A percentile compares a stretch with the other conserved stretches of the same genome.
phyloP scores from a whole-genome alignment of 2,113 vertebrate genomes.

The Syngnathus typhle region DNA sequence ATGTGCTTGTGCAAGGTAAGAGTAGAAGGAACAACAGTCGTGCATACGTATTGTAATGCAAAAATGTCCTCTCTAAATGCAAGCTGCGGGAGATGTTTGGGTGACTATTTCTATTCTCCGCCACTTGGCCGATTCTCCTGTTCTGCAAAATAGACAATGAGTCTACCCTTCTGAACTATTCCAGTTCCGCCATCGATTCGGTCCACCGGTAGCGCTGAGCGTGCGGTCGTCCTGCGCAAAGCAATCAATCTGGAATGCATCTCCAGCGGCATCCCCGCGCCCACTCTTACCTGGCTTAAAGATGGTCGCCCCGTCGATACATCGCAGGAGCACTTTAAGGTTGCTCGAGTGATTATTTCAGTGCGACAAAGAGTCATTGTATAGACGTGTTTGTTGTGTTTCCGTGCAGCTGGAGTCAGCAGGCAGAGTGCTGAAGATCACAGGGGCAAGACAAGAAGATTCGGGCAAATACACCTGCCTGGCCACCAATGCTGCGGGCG shows the following conservation, averaged over 20 bases:
- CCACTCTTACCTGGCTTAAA: constrained; percentile 91
- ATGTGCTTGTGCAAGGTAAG: constrained; percentile 85
- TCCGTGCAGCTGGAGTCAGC: constrained; percentile 81
- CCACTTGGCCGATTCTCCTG: background rate
- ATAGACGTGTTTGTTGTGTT: constrained; percentile 2
- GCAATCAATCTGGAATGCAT: constrained; percentile 80
- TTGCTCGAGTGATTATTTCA: constrained; percentile 33
- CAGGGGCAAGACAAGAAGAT: constrained; percentile 74
- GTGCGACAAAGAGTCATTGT: background rate
- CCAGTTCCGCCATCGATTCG: constrained; percentile 88
- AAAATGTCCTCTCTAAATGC: constrained; percentile 31
- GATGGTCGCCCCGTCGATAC: constrained; percentile 84
- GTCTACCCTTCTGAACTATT: constrained; percentile 29
- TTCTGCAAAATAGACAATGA: constrained; percentile 1
- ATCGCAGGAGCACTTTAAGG: constrained; percentile 78
- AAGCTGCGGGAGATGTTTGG: constrained; percentile 28
- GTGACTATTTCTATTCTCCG: constrained; percentile 24
- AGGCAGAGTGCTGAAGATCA: constrained; percentile 79
- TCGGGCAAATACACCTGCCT: constrained; percentile 88
- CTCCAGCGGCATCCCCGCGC: constrained; percentile 83
- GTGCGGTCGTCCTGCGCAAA: constrained; percentile 79
- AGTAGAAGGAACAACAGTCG: background rate
- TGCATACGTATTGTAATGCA: background rate
- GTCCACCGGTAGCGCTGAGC: constrained; percentile 72
- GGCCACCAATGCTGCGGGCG: constrained; percentile 92